A percentile compares a stretch with the other conserved stretches of the same genome.
Conservation (phyloP, 2,113 vertebrate species). For the Ascaphus truei region DNA sequence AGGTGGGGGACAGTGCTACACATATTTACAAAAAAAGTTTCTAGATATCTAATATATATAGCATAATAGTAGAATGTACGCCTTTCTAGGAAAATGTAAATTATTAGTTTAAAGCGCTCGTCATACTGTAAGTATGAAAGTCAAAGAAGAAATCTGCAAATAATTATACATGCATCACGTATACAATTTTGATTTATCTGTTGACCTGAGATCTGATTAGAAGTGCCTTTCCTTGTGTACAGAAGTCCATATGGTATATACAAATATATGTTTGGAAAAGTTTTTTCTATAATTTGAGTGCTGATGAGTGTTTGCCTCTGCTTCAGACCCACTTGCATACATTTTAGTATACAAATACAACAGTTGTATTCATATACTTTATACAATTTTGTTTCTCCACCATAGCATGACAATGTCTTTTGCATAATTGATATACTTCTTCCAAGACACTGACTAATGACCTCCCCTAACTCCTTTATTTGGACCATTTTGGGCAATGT, state of each 20-base stretch:
- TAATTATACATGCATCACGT: constrained; percentile 20
- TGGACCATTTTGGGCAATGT: no score
- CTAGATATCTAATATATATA: no score
- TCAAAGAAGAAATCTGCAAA: constrained; percentile 18
- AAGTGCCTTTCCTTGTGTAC: neutral
- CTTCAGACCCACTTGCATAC: neutral
- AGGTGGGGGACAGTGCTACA: no score
- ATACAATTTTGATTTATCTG: neutral
- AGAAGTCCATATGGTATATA: constrained; percentile 6
- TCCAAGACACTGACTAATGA: no score
- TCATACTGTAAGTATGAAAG: constrained; percentile 2
- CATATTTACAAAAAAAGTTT: no score
- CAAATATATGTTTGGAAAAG: neutral
- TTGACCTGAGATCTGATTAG: constrained; percentile 1
- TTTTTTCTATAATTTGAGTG: neutral
- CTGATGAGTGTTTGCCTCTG: neutral
- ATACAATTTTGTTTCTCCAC: no score
- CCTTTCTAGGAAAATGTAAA: neutral
- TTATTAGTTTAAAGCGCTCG: neutral
- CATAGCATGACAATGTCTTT: no score
- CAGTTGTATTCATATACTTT: no score
- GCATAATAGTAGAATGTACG: no score
- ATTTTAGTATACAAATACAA: neutral
- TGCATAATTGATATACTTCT: no score
- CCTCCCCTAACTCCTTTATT: no score